Percentiles rank a stretch among this genome's conserved stretches.
Conservation (phyloP, 2,113 vertebrate genomes). For the Mus spicilegus region DNA sequence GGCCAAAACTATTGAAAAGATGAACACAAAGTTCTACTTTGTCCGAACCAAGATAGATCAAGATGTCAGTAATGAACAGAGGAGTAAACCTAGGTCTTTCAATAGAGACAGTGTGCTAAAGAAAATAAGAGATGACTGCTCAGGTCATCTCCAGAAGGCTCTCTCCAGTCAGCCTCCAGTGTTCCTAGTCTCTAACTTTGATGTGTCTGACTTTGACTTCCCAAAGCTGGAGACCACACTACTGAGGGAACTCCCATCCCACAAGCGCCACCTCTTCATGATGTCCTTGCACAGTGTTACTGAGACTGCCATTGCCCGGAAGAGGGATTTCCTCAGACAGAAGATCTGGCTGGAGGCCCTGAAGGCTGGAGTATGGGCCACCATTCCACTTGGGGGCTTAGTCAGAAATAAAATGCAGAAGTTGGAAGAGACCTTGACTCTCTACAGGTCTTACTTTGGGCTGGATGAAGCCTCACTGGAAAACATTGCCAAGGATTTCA, state of each 20-base stretch:
- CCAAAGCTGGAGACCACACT: constrained; percentile 39
- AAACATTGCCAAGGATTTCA: constrained; percentile 27
- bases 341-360: constrained; percentile 64
- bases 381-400: not conserved
- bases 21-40: constrained; percentile 75
- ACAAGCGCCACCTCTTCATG: constrained; percentile 56
- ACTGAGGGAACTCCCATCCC: constrained; percentile 29
- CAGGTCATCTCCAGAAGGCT: not conserved
- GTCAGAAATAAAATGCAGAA: not conserved
- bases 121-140: not conserved
- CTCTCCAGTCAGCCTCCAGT: not conserved
- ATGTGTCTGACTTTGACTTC: constrained; percentile 61
- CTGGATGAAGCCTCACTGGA: constrained; percentile 64
- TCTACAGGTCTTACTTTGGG: constrained; percentile 60
- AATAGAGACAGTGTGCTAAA: not conserved
- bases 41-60: constrained; percentile 56
- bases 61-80: not conserved
- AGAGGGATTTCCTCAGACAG: constrained; percentile 35
- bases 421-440: not conserved
- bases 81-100: not conserved
- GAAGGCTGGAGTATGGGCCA: constrained; percentile 20
- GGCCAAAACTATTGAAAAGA: constrained; percentile 44
- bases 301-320: constrained; percentile 52
- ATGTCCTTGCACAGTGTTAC: constrained; percentile 65
- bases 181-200: constrained; percentile 56